These are phyloP conservation scores for Chroicocephalus ridibundus DNA, from an alignment of 2,113 vertebrate species.

Conservation along the genomic window DNA sequence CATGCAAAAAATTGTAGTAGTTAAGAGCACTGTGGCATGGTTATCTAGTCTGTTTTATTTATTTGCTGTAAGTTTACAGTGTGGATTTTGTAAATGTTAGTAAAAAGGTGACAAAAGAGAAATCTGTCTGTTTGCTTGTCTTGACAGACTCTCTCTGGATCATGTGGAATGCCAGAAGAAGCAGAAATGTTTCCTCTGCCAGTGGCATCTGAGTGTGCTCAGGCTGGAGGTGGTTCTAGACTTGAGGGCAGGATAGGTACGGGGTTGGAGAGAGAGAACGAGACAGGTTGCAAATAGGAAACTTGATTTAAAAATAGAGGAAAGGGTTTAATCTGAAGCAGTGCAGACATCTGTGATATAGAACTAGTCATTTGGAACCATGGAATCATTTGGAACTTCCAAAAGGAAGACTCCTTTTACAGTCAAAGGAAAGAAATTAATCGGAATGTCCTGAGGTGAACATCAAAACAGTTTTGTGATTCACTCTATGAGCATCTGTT, in stretches of 20 bases:
- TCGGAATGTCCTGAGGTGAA: neutral
- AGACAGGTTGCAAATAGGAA: neutral
- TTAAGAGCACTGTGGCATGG: neutral
- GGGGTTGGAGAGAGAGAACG: neutral
- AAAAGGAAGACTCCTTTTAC: neutral
- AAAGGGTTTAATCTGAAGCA: neutral
- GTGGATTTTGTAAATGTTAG: neutral
- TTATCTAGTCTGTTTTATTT: neutral
- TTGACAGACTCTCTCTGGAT: neutral
- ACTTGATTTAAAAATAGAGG: neutral
- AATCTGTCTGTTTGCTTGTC: neutral
- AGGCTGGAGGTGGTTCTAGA: neutral
- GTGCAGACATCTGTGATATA: neutral
- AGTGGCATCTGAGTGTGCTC: rapidly evolving
- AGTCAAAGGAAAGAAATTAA: neutral
- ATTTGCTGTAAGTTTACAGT: neutral
- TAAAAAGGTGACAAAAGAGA: neutral
- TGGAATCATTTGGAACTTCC: too few relatives aligned
- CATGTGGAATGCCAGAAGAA: neutral
- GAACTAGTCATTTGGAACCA: neutral
- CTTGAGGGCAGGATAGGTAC: neutral
- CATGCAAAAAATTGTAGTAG: neutral
- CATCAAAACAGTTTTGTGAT: neutral
- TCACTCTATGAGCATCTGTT: neutral
- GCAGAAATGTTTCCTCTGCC: neutral